Evolutionary conservation across 35 echinoderm and acorn worm genomes (phyloP), one percentile per base, ranked within the genome.

Genomic region (Patiria miniata): DNA sequence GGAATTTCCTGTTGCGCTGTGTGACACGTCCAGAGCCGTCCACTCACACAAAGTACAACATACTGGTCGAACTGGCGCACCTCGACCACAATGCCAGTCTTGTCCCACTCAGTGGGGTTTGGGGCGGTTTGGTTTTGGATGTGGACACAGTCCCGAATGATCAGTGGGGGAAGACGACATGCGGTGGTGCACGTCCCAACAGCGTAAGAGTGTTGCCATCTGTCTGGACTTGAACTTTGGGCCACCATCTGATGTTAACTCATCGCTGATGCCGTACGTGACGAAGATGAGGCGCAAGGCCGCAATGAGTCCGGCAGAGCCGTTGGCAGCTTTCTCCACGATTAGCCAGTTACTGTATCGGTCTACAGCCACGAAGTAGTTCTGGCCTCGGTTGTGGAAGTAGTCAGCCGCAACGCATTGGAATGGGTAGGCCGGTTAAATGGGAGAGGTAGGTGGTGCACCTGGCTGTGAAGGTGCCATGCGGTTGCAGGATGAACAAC

Each of bases 11-110:
- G 57, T 85, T 61, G 17, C 83, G 51, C 33, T 61, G 65, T 28
- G 85, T 87, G 61, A 87, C 85, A 15, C 85, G 68, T 76, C 88
- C 88, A 37, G 88, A 90, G 28, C 88, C 88, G 77, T 87, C 68
- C 16, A 87, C 69, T 23, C 78, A 36, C 36, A 89, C 78, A 1
- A 89, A 30, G n/a, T n/a, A n/a, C n/a, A n/a, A n/a, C n/a, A 81
- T 89, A 68, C 81, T 89, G 87, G 58, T 81, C 1, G 61, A 81
- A 81, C 39, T 89, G 87, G 44, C 37, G 16, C 6, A 90, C 80
- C 37, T 84, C 81, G 15, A 90, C 44, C 1, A 85, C 40, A 1
- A 83, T 90, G 15, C 88, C 81, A 26, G 88, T 90, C 80, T 78
- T 83, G 60, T 90, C 88, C 88, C 88, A 90, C 40, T 85, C 84